Conservation (phyloP, 37 sponge, comb jelly and placozoan genomes). For the Mnemiopsis leidyi region DNA sequence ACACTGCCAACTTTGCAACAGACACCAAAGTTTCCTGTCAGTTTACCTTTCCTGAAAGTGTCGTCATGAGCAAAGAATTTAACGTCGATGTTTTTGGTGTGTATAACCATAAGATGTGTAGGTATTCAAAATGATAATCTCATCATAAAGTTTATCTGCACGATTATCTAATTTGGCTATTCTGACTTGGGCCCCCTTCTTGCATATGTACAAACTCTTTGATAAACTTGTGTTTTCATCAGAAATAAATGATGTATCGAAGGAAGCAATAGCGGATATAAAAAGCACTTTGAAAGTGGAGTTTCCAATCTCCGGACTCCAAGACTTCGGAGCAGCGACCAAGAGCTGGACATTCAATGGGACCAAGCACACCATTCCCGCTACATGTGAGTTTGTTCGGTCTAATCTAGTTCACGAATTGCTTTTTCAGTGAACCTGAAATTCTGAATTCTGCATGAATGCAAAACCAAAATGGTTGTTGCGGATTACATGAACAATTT, state of each 20-base stretch:
- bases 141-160: too few species aligned
- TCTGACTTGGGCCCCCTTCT: not conserved
- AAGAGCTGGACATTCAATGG: not conserved
- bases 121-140: too few species aligned
- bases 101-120: too few species aligned
- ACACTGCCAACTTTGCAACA: not conserved
- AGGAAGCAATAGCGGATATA: not conserved
- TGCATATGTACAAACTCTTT: not conserved
- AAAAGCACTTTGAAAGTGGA: not conserved
- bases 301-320: not conserved
- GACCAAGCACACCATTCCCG: not conserved
- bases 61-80: not conserved
- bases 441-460: too few species aligned
- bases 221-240: not conserved
- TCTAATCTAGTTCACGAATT: too few species aligned
- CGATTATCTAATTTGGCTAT: not conserved
- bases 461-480: too few species aligned
- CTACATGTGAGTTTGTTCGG: not conserved
- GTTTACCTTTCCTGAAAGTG: not conserved
- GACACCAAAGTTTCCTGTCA: not conserved
- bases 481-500: too few species aligned
- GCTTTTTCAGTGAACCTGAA: too few species aligned
- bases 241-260: not conserved
- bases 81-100: not conserved
- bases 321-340: not conserved